phyloP scores from a whole-genome alignment of 2,113 vertebrate species.

The Caretta caretta region DNA sequence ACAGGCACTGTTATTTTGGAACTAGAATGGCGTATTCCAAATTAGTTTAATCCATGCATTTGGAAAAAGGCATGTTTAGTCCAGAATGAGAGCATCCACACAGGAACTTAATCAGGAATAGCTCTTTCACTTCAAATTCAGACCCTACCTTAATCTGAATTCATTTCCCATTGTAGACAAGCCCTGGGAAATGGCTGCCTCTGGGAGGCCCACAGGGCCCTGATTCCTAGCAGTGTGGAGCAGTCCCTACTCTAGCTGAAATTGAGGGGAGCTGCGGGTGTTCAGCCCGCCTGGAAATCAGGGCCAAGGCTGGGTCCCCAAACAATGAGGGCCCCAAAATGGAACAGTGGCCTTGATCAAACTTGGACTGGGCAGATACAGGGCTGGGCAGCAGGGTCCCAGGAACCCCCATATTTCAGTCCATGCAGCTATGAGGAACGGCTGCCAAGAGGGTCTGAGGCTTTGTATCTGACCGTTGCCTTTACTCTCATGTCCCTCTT shows the following conservation, averaged over 20 bases:
- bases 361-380: not conserved
- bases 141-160: not conserved
- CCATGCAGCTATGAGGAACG: not conserved
- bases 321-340: not conserved
- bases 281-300: not conserved
- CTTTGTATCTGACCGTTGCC: not conserved
- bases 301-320: not conserved
- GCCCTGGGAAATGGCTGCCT: not conserved
- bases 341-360: not conserved
- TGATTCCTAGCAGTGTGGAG: not conserved
- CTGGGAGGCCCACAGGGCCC: not conserved
- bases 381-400: not conserved
- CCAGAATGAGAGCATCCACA: too few species aligned
- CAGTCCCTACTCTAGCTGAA: not conserved
- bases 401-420: not conserved
- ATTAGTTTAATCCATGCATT: not conserved
- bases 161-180: not conserved
- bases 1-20: not conserved
- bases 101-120: not conserved
- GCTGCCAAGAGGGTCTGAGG: not conserved
- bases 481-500: not conserved
- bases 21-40: not conserved
- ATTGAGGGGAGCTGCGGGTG: not conserved
- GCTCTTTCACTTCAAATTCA: not conserved
- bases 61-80: not conserved